Evolutionary conservation across 2,113 vertebrate genomes (phyloP).

Genomic region (Eudyptes chrysolophus): DNA sequence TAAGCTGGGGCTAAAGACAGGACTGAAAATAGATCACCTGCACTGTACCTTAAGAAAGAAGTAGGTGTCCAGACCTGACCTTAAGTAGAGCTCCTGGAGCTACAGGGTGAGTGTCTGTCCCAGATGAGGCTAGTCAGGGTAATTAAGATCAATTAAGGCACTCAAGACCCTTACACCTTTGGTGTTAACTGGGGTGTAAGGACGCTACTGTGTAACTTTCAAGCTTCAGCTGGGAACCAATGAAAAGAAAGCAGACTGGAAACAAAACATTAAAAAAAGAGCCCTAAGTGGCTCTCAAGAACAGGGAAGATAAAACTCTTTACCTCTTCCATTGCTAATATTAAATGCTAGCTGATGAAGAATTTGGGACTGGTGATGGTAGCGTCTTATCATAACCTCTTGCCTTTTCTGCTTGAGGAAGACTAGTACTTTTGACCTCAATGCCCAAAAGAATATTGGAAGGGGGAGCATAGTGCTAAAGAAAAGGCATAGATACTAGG

Average conservation of each 20-base stretch:
- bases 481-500: not conserved
- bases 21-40: not conserved
- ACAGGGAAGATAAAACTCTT: not conserved
- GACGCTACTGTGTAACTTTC: not conserved
- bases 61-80: not conserved
- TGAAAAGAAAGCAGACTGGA: not conserved
- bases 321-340: not conserved
- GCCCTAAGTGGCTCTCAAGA: not conserved
- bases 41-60: not conserved
- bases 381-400: not conserved
- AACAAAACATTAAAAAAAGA: not conserved
- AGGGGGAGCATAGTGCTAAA: not conserved
- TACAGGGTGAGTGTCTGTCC: not conserved
- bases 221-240: not conserved
- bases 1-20: not conserved
- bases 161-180: not conserved
- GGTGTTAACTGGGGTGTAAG: not conserved
- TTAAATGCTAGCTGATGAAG: not conserved
- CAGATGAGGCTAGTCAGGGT: not conserved
- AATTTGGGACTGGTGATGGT: not conserved
- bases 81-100: not conserved
- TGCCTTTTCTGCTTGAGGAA: not conserved
- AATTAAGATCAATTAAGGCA: not conserved
- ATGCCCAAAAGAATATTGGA: not conserved
- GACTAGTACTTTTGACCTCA: not conserved